Evolutionary conservation across 1,140 invertebrate species (phyloP).

Genomic region (Drosophila paulistorum): DNA sequence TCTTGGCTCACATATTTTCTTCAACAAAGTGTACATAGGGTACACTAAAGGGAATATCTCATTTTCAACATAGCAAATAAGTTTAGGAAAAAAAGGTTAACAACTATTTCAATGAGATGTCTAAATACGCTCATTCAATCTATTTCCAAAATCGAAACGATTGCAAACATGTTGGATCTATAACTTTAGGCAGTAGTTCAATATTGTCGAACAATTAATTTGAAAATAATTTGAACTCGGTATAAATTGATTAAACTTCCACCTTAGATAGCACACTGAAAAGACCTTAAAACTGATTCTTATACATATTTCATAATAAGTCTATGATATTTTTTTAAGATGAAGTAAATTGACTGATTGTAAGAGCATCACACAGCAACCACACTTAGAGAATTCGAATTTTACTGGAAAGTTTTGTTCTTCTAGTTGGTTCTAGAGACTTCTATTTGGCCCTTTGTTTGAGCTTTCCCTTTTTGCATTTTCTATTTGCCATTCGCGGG

Average conservation of each 20-base stretch:
- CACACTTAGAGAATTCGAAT: background rate
- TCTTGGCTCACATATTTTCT: constrained; percentile 30
- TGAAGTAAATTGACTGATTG: background rate
- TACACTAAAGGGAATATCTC: background rate
- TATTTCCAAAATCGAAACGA: too few species aligned
- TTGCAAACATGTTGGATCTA: too few species aligned
- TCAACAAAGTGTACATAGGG: constrained; percentile 3
- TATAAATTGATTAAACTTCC: too few species aligned
- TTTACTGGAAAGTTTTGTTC: background rate
- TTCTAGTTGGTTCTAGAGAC: background rate
- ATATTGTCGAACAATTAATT: too few species aligned
- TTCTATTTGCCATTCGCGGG: constrained; percentile 48
- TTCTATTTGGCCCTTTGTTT: constrained; percentile 30
- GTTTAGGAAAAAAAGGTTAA: background rate
- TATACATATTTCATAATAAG: too few species aligned
- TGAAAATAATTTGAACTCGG: too few species aligned
- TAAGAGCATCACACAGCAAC: background rate
- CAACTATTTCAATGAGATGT: too few species aligned
- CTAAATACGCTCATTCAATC: too few species aligned
- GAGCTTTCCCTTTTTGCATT: constrained; percentile 39
- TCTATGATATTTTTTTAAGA: too few species aligned
- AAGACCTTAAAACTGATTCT: too few species aligned
- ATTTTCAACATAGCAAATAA: background rate
- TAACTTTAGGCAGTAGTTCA: too few species aligned
- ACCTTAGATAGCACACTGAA: too few species aligned